Conservation (phyloP, 2,888 invertebrate species). For the Eurois occulta region DNA sequence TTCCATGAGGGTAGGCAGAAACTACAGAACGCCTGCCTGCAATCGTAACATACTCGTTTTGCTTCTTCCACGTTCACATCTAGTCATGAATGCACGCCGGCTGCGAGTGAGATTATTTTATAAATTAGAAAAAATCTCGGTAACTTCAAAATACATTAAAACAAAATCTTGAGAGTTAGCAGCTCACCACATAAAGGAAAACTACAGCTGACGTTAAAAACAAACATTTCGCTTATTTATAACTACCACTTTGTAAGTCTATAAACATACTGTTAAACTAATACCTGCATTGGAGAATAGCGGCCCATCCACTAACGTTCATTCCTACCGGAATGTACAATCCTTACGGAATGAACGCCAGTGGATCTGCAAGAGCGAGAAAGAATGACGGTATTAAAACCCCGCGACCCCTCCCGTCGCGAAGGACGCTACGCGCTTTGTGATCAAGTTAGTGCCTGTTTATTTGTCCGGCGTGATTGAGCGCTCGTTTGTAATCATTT, state of each 20-base stretch:
- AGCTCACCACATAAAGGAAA: background rate
- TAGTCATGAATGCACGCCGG: background rate
- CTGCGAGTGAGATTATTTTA: conserved; percentile 64
- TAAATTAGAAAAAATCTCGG: background rate
- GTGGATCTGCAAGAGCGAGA: no score
- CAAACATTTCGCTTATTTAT: conserved; percentile 35
- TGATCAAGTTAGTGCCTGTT: no score
- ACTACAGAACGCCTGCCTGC: background rate
- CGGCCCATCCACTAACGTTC: no score
- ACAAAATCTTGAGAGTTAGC: conserved; percentile 17
- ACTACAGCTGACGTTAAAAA: background rate
- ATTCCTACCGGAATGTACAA: no score
- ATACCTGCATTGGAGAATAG: background rate
- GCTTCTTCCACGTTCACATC: background rate
- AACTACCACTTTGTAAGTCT: conserved; percentile 4
- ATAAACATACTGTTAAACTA: background rate
- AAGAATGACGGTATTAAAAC: no score
- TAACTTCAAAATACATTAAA: no score
- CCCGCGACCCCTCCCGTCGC: no score
- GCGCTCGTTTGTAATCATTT: no score
- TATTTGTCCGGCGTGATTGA: no score
- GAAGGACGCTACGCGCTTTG: no score
- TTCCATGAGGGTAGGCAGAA: background rate
- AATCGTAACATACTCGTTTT: background rate
- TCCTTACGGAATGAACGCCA: no score